Evolutionary conservation across 2,888 invertebrate genomes (phyloP).

Genomic region (Stegophylla sp.): DNA sequence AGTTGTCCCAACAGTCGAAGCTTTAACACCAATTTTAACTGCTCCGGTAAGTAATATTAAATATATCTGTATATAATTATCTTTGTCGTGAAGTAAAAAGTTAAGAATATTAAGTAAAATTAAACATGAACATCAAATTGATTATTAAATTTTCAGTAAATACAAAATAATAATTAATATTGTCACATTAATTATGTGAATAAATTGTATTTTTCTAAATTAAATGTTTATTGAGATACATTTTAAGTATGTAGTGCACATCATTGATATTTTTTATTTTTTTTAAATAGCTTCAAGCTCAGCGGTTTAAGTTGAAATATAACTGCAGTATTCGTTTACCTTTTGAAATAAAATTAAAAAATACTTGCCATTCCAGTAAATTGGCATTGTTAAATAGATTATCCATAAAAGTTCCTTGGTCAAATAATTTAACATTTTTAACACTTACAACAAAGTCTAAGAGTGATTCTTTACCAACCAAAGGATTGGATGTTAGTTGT

Average conservation of each 20-base stretch:
- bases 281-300: conserved; percentile 36
- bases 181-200: too few species aligned
- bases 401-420: conserved; percentile 54
- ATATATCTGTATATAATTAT: too few species aligned
- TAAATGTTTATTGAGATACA: too few species aligned
- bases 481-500: conserved; percentile 34
- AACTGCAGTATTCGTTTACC: conserved; percentile 36
- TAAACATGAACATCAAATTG: too few species aligned
- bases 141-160: too few species aligned
- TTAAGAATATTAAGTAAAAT: too few species aligned
- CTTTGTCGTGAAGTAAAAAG: too few species aligned
- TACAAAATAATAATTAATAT: too few species aligned
- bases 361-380: conserved; percentile 11
- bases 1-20: conserved; percentile 15
- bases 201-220: too few species aligned
- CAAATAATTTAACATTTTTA: conserved; percentile 53
- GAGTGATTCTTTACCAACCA: conserved; percentile 6
- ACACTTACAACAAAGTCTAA: conserved; percentile 45
- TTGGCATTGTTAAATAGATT: conserved; percentile 18
- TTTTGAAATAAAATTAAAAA: conserved; percentile 38
- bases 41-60: conserved; percentile 40
- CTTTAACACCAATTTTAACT: conserved; percentile 25
- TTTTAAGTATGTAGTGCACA: too few species aligned
- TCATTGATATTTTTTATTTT: too few species aligned
- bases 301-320: conserved; percentile 37